A percentile compares a stretch with the other conserved stretches of the same genome.
Evolutionary conservation across 2,113 vertebrate genomes (phyloP).

Genomic region (Otis tarda): DNA sequence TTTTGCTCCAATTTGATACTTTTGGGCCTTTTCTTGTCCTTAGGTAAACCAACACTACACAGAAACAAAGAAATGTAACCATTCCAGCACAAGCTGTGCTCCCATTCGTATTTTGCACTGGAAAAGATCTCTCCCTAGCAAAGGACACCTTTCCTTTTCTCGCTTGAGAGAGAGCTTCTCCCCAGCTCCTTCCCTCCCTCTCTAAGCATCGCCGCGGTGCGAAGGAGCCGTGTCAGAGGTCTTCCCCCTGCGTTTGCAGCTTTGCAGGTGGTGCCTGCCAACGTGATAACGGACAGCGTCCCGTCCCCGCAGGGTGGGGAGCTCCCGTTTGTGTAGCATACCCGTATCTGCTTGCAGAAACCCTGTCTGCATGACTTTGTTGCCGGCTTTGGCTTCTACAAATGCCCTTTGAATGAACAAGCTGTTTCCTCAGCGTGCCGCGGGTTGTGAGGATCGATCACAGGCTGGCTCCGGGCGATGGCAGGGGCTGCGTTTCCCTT

Average conservation of each 20-base stretch:
- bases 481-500: neutral
- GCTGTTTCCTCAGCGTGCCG: neutral
- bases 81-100: neutral
- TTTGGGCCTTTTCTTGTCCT: neutral
- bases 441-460: neutral
- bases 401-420: neutral
- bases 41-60: neutral
- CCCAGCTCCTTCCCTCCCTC: neutral
- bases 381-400: neutral
- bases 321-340: fast-evolving
- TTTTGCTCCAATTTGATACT: neutral
- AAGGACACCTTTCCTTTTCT: neutral
- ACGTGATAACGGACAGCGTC: neutral
- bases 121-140: neutral
- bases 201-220: too few relatives aligned
- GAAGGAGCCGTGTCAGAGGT: neutral
- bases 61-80: neutral
- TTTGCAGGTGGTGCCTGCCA: neutral
- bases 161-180: too few relatives aligned
- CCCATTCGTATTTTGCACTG: neutral
- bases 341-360: neutral
- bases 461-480: neutral
- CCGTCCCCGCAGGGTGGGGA: neutral
- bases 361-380: neutral
- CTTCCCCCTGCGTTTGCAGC: neutral